Evolutionary conservation across 92 coral and sea anemone species (phyloP).

Genomic region (Plumapathes pennacea): DNA sequence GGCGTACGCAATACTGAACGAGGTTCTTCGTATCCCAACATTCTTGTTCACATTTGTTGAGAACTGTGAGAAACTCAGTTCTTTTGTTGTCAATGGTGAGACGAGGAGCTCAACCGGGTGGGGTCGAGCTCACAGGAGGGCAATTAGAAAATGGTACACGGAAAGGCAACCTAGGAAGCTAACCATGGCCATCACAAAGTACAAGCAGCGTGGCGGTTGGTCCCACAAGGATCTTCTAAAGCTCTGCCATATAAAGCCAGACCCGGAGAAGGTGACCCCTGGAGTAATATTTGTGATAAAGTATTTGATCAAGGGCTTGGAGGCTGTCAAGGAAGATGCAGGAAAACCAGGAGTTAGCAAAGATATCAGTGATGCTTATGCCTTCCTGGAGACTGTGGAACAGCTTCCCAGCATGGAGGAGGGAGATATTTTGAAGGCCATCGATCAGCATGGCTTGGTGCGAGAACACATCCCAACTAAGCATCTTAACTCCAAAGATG

Average conservation of each 20-base stretch:
- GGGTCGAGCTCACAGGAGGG: constrained; percentile 97
- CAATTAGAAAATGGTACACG: constrained; percentile 90
- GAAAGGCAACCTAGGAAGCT: constrained; percentile 63
- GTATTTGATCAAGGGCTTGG: constrained; percentile 64
- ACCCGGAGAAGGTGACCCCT: constrained; percentile 16
- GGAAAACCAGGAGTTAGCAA: constrained; percentile 58
- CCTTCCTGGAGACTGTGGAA: constrained; percentile 69
- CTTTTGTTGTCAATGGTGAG: too few relatives aligned
- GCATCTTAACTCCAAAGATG: constrained; percentile 60
- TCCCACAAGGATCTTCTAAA: constrained; percentile 83
- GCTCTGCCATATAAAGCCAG: constrained; percentile 82
- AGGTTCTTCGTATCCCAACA: constrained; percentile 87
- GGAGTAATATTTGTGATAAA: constrained; percentile 74
- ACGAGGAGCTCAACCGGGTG: constrained; percentile 73
- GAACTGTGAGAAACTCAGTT: constrained; percentile 65
- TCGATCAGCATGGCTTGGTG: constrained; percentile 59
- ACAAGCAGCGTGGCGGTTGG: constrained; percentile 93
- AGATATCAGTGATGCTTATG: constrained; percentile 45
- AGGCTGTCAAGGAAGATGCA: constrained; percentile 59
- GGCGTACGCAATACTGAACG: constrained; percentile 64
- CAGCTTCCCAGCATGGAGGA: constrained; percentile 65
- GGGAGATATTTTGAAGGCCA: constrained; percentile 51
- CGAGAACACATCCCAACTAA: constrained; percentile 92
- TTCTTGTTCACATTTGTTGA: constrained; percentile 84
- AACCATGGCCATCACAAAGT: constrained; percentile 82